Evolutionary conservation across 2,888 invertebrate genomes (phyloP), one percentile per base, ranked within the genome.

Genomic region (Trisateles emortualis): DNA sequence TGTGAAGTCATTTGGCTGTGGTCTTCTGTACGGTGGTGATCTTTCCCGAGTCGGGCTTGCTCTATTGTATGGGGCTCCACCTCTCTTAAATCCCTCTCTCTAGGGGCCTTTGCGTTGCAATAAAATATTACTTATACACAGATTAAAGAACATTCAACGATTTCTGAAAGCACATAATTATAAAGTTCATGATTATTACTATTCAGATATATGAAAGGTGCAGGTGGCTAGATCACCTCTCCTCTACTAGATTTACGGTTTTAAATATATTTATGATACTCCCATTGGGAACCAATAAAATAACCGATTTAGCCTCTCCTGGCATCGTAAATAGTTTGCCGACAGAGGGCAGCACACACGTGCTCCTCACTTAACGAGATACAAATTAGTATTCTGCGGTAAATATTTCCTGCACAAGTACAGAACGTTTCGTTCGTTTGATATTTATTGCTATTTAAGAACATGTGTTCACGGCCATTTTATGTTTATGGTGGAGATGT

Each of bases 361-460:
- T 43, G 50, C 35, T 30, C 50, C 41, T 55, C 29, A 51, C 45
- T 57, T 72, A 64, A 72, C 53, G 72, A 64, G 51, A 70, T 59
- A 59, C 52, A 57, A 70, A 72, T 72, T 68, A 68, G 52, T 68
- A 54, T 59, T 70, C 63, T 49, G 68, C 60, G 68, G 68, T 61
- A 44, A 40, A 17, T 52, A 47, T 47, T 64, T 70, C 68, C 72
- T 58, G 68, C 48, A 26, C 33, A 44, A 16, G 47, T 32, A 24
- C 49, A 52, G 48, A 59, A 61, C n/a, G n/a, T n/a, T 64, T 68
- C 66, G 66, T 32, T 29, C 43, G 52, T 68, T 71, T 68, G 55
- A 69, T 64, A 55, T 69, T 67, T 67, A 64, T 59, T 52, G 19
- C 48, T 43, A 10, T 16, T 44, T 22, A 16, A 24, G 14, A 36